Conservation (phyloP, 1,140 invertebrate species). For the Globodera rostochiensis region DNA sequence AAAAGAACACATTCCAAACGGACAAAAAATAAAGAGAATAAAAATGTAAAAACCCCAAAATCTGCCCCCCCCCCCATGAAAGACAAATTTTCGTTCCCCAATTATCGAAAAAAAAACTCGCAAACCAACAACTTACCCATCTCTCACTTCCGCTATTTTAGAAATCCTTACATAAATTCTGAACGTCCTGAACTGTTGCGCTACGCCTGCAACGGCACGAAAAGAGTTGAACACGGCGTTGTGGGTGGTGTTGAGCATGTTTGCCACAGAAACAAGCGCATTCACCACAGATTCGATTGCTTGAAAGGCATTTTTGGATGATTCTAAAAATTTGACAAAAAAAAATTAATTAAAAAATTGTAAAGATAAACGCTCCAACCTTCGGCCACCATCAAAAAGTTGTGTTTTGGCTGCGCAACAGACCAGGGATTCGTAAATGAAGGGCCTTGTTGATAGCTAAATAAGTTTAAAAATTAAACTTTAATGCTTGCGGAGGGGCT, state of each 20-base stretch:
- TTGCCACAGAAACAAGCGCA: conserved; percentile 86
- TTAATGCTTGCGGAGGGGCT: background rate
- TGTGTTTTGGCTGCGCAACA: background rate
- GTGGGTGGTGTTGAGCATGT: conserved; percentile 94
- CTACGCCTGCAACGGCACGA: conserved; percentile 87
- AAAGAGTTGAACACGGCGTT: conserved; percentile 91
- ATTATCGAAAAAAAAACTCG: conserved; percentile 72
- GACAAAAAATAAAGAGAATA: conserved; percentile 22
- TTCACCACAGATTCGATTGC: conserved; percentile 88
- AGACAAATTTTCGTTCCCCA: background rate
- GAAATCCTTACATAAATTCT: conserved; percentile 79
- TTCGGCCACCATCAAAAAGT: background rate
- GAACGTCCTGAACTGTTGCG: conserved; percentile 85
- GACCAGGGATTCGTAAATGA: background rate
- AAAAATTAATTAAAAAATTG: background rate
- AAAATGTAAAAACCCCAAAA: conserved; percentile 40
- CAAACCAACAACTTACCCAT: no score
- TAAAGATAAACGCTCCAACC: background rate
- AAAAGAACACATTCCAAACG: no score
- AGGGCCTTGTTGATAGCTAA: background rate
- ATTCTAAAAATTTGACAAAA: conserved; percentile 75
- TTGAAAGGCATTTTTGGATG: conserved; percentile 84
- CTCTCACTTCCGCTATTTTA: conserved; percentile 69
- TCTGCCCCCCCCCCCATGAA: conserved; percentile 71
- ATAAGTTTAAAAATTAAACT: background rate